Percentiles rank a stretch among this genome's conserved stretches.
phyloP scores from a whole-genome alignment of 1,140 invertebrate species.

The Drosophila tsacasi region DNA sequence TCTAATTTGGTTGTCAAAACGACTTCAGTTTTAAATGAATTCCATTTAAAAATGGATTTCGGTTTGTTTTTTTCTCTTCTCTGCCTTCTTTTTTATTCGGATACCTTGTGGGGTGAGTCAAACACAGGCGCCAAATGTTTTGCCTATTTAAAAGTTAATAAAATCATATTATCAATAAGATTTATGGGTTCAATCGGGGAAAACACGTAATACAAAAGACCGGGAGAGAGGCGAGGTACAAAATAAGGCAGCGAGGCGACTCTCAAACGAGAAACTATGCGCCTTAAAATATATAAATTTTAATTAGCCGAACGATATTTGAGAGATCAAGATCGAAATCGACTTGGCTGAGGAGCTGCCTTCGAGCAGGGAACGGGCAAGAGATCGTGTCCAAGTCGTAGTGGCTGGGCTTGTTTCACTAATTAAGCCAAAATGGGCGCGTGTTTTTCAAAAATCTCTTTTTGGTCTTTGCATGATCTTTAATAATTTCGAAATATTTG shows the following conservation, averaged over 20 bases:
- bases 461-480: constrained; percentile 75
- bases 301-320: constrained; percentile 79
- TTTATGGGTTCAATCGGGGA: constrained; percentile 73
- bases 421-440: constrained; percentile 81
- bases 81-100: not conserved
- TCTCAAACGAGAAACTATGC: constrained; percentile 65
- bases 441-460: constrained; percentile 60
- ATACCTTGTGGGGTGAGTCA: constrained; percentile 39
- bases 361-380: constrained; percentile 9
- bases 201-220: constrained; percentile 62
- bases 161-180: constrained; percentile 80
- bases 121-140: constrained; percentile 75
- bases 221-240: constrained; percentile 9
- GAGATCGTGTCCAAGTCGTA: constrained; percentile 57
- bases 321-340: constrained; percentile 71
- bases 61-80: constrained; percentile 7
- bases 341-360: constrained; percentile 18
- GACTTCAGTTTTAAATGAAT: constrained; percentile 70
- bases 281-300: constrained; percentile 77
- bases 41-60: constrained; percentile 52
- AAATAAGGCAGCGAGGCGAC: constrained; percentile 13
- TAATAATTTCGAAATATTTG: constrained; percentile 82
- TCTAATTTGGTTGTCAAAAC: constrained; percentile 81
- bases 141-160: constrained; percentile 80
- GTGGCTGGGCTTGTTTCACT: constrained; percentile 76